Base-by-base conservation (phyloP, 2,888 invertebrate species). In the Eristalinus aeneus region DNA sequence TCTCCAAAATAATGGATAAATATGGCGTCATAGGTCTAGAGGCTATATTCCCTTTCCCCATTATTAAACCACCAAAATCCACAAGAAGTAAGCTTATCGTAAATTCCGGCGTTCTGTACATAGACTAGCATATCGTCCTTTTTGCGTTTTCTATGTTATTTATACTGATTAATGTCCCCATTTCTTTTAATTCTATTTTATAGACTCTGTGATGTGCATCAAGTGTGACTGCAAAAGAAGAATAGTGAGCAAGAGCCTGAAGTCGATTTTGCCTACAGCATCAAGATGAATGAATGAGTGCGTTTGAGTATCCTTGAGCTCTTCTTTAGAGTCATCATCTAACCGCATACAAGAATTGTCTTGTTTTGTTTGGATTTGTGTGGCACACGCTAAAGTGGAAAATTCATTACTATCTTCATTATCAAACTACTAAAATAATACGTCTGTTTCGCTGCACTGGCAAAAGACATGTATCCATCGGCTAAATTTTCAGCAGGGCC, bases 401-500 rank as follows among this genome's bases (percentile, higher is more conserved):
- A 34, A 9, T 34, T 34, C n/a, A 16, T 46, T 46, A 4, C n/a
- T 6, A n/a, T 36, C 69, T 68, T 16, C 32, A 16, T 11, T 23
- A 80, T n/a, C 39, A 1, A 46, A 39, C 54, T 80, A 80, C 54
- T 32, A 36, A 75, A 83, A 58, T 56, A 56, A 60, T 54, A 36
- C 39, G 39, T 27, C 32, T 27, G 69, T 61, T 36, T 65, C 77
- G 64, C 32, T 89, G 88, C 79, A 88, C 79, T 87, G 77, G 85
- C 86, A 69, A 58, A 46, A 63, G 81, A 85, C 77, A 90, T 92
- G 92, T 92, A 91, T 90, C 91, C 92, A 75, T 90, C 90, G 82
- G 89, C 91, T 76, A 92, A 92, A 88, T 92, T 91, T 88, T 92
- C 92, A 79, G 90, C 91, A 79, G 90, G 92, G 76, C 91, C 92